Conservation (phyloP, 1,140 invertebrate genomes). For the Neelides sp. region DNA sequence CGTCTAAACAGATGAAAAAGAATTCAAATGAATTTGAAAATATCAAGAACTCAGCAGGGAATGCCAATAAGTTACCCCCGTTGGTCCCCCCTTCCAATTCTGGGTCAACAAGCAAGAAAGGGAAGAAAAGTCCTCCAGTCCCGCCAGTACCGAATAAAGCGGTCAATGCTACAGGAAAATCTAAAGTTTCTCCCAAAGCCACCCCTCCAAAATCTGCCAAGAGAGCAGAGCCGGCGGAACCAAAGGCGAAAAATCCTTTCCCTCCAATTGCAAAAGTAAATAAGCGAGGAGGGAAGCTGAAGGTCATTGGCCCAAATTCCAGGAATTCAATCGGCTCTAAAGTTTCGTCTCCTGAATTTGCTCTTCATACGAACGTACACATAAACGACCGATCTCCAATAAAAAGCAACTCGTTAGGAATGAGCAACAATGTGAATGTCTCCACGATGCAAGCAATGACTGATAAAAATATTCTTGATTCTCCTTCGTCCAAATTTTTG, state of each 20-base stretch:
- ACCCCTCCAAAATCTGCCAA: too few species aligned
- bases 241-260: too few species aligned
- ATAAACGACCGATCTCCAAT: conserved; percentile 7
- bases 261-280: too few species aligned
- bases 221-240: too few species aligned
- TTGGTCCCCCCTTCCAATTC: not conserved
- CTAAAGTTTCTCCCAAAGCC: too few species aligned
- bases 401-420: not conserved
- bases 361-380: conserved; percentile 10
- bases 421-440: conserved; percentile 11
- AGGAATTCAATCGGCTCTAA: not conserved
- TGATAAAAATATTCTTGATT: not conserved
- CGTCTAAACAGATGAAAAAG: conserved; percentile 28
- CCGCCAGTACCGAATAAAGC: too few species aligned
- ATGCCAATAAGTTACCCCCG: too few species aligned
- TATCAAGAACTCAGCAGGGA: conserved; percentile 17
- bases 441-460: conserved; percentile 10
- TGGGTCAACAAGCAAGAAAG: not conserved
- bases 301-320: not conserved
- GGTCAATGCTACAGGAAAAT: too few species aligned
- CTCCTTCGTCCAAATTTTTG: not conserved
- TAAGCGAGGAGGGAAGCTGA: not conserved
- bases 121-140: not conserved
- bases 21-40: conserved; percentile 5
- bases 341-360: conserved; percentile 11